Conservation (phyloP, 2,797 vertebrate genomes). For the Eremophila alpestris region DNA sequence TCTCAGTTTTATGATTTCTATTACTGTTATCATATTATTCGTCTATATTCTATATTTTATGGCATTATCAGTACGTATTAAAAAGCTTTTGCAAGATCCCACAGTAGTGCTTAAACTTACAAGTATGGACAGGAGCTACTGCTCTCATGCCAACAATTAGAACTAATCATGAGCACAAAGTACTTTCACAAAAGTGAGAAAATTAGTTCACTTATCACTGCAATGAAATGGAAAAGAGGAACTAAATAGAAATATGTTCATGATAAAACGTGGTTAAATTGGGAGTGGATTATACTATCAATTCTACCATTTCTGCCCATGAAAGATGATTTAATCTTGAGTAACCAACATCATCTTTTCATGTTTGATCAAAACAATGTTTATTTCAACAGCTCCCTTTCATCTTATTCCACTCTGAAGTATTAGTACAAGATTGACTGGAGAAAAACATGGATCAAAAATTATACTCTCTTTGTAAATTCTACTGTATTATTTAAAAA, state of each 20-base stretch:
- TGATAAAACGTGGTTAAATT: background rate
- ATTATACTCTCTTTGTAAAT: background rate
- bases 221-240: background rate
- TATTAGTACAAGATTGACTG: background rate
- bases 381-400: slow-evolving; percentile 8
- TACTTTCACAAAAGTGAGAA: background rate
- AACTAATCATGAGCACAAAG: background rate
- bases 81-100: background rate
- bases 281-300: background rate
- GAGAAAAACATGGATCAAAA: background rate
- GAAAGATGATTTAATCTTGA: background rate
- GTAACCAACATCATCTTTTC: background rate
- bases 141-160: background rate
- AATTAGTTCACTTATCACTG: background rate
- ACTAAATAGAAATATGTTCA: background rate
- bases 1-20: background rate
- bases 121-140: background rate
- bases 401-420: background rate
- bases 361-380: background rate
- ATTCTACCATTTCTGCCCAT: background rate
- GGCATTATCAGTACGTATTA: background rate
- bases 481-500: background rate
- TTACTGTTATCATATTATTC: background rate
- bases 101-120: background rate
- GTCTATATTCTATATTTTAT: background rate